Evolutionary conservation across 2,113 vertebrate genomes (phyloP).

Genomic region (Paratilapia polleni): DNA sequence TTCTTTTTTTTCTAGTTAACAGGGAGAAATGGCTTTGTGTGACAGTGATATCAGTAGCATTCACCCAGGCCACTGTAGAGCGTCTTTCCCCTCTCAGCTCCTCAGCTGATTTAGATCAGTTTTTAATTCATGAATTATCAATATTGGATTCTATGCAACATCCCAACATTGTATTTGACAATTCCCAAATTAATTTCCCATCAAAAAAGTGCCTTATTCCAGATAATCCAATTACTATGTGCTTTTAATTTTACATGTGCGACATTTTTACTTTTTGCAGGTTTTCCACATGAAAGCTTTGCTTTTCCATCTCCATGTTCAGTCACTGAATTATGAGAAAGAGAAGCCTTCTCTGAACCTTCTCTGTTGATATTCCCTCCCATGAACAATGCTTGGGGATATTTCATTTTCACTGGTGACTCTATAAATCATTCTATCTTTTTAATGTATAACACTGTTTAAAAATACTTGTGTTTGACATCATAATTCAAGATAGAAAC

Average conservation of each 20-base stretch:
- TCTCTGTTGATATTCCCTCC: slow-evolving; percentile 11
- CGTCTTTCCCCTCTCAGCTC: not conserved
- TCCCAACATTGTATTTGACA: not conserved
- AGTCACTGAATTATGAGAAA: slow-evolving; percentile 8
- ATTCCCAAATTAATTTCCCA: not conserved
- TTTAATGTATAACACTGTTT: slow-evolving; percentile 13
- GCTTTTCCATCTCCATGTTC: slow-evolving; percentile 19
- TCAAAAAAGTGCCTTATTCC: not conserved
- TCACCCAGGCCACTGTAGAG: not conserved
- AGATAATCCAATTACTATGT: not conserved
- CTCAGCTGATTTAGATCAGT: not conserved
- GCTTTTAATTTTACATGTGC: not conserved
- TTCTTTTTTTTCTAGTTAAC: slow-evolving; percentile 2
- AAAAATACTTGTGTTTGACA: slow-evolving; percentile 6
- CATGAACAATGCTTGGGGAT: slow-evolving; percentile 17
- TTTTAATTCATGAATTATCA: not conserved
- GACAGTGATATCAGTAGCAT: not conserved
- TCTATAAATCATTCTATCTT: slow-evolving; percentile 31
- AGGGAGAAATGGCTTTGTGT: slow-evolving; percentile 34
- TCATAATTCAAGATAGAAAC: not conserved
- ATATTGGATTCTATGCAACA: not conserved
- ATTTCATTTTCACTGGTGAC: slow-evolving; percentile 41
- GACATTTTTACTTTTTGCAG: not conserved
- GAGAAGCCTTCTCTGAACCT: not conserved
- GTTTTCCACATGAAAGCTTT: slow-evolving; percentile 41